Evolutionary conservation across 92 coral and sea anemone species (phyloP).

Genomic region (Epizoanthus rinbou): DNA sequence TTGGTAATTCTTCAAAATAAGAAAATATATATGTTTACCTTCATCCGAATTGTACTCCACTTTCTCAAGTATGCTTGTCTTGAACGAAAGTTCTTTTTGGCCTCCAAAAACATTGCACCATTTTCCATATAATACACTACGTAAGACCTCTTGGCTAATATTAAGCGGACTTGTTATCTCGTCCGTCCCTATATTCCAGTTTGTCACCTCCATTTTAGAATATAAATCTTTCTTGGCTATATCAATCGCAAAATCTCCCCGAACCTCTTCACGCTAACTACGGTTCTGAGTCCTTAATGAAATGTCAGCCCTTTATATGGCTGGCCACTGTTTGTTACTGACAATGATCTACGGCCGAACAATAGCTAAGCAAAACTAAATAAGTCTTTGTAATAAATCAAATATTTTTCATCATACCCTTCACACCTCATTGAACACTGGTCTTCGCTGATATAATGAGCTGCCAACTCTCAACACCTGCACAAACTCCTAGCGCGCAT

Average conservation of each 20-base stretch:
- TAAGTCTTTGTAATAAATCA: slow-evolving; percentile 99
- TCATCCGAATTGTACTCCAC: slow-evolving; percentile 94
- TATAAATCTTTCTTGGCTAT: slow-evolving; percentile 28
- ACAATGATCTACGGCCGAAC: slow-evolving; percentile 93
- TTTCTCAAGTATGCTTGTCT: slow-evolving; percentile 86
- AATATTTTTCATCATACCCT: slow-evolving; percentile 96
- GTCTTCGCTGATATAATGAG: slow-evolving; percentile 76
- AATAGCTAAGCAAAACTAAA: slow-evolving; percentile 98
- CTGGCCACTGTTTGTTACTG: slow-evolving; percentile 78
- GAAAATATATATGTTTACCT: slow-evolving; percentile 58
- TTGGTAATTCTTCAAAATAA: neutral
- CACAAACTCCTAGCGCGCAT: slow-evolving; percentile 67
- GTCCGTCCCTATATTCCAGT: slow-evolving; percentile 42
- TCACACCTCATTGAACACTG: slow-evolving; percentile 93
- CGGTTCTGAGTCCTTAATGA: slow-evolving; percentile 79
- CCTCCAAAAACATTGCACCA: slow-evolving; percentile 99
- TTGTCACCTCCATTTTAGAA: slow-evolving; percentile 27
- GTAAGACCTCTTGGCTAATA: slow-evolving; percentile 93
- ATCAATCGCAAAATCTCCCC: slow-evolving; percentile 40
- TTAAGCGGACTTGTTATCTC: slow-evolving; percentile 71
- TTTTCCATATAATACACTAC: slow-evolving; percentile 97
- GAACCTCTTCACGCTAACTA: slow-evolving; percentile 65
- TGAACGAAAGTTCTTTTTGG: slow-evolving; percentile 94
- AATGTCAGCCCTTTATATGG: slow-evolving; percentile 73
- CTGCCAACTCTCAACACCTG: slow-evolving; percentile 89